phyloP scores from a whole-genome alignment of 2,113 vertebrate species.

The Struthio camelus region DNA sequence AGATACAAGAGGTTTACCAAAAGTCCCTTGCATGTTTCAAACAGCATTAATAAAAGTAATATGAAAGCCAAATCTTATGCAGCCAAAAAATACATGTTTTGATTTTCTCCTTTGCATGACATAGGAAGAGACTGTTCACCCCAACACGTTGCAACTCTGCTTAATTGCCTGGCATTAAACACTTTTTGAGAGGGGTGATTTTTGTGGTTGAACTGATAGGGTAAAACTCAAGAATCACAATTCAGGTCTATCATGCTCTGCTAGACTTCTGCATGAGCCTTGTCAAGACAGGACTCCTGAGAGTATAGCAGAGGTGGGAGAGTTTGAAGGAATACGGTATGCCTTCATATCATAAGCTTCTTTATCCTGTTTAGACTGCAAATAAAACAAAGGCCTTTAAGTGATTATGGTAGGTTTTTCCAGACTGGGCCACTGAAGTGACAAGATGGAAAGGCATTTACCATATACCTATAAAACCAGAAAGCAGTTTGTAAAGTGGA shows the following conservation, averaged over 20 bases:
- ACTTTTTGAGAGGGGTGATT: not conserved
- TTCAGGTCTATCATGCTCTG: not conserved
- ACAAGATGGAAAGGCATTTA: accelerated
- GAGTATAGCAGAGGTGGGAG: not conserved
- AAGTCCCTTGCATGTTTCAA: not conserved
- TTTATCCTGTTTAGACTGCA: not conserved
- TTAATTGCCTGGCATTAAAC: not conserved
- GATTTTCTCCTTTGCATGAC: not conserved
- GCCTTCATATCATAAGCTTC: accelerated
- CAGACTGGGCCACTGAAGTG: accelerated
- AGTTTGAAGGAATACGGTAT: accelerated
- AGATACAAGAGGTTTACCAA: accelerated
- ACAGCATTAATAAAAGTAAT: not conserved
- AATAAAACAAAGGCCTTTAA: not conserved
- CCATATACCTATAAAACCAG: accelerated
- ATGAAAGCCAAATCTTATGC: not conserved
- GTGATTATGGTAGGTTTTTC: not conserved
- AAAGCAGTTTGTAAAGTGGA: not conserved
- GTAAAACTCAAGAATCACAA: accelerated
- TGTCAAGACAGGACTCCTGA: no score
- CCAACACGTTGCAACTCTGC: not conserved
- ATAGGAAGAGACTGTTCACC: not conserved
- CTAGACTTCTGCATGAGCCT: no score
- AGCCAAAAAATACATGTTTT: not conserved
- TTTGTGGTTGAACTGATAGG: not conserved